Evolutionary conservation across 2,797 vertebrate species (phyloP).

Genomic region (Naso thynnoides): DNA sequence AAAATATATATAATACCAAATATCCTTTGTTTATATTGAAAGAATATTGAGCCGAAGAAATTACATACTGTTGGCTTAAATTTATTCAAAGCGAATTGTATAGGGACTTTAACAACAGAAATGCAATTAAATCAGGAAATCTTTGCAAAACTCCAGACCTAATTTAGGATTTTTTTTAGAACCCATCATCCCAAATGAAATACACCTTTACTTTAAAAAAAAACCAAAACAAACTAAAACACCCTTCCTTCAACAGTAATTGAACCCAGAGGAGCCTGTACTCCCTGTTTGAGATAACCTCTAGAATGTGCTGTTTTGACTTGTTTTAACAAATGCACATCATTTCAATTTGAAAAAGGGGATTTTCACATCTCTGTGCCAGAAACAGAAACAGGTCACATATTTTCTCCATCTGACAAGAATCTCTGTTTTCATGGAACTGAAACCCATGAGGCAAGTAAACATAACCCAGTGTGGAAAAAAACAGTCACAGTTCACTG

Average conservation of each 20-base stretch:
- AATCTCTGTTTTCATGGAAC: constrained; percentile 29
- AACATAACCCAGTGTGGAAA: constrained; percentile 53
- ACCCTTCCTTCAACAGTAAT: constrained; percentile 3
- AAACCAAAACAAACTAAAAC: background rate
- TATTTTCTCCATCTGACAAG: constrained; percentile 27
- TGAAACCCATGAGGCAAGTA: constrained; percentile 23
- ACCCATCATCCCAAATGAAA: constrained; percentile 12
- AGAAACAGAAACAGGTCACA: constrained; percentile 35
- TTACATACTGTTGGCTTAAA: background rate
- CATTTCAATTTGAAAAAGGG: constrained; percentile 12
- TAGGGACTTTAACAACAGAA: constrained; percentile 1
- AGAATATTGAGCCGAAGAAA: too few species aligned
- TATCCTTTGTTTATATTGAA: too few species aligned
- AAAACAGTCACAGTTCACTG: constrained; percentile 50
- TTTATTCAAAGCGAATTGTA: constrained; percentile 9
- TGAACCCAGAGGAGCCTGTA: constrained; percentile 31
- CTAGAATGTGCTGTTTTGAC: constrained; percentile 25
- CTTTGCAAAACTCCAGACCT: constrained; percentile 2
- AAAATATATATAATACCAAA: too few species aligned
- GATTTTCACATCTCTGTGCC: constrained; percentile 13
- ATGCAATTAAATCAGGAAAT: constrained; percentile 8
- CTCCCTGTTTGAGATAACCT: constrained; percentile 33
- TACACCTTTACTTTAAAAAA: constrained; percentile 26
- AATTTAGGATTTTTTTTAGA: constrained; percentile 27
- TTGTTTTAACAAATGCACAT: constrained; percentile 30